Evolutionary conservation across 2,888 invertebrate species (phyloP).

Genomic region (Pediacus dermestoides): DNA sequence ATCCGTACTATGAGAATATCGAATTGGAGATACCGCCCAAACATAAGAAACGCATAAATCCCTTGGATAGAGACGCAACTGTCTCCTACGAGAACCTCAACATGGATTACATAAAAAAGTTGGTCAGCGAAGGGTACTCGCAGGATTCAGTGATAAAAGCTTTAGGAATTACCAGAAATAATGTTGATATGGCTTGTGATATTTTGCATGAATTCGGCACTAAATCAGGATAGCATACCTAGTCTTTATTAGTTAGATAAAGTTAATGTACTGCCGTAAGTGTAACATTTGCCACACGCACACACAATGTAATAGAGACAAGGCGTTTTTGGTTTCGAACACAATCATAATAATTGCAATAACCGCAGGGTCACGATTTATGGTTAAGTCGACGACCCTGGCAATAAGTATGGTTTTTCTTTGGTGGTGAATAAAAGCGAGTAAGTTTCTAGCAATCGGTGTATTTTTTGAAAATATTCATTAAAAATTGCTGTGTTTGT

Average conservation of each 20-base stretch:
- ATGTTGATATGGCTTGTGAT: constrained; percentile 93
- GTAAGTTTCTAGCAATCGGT: too few relatives aligned
- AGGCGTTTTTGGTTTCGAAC: too few relatives aligned
- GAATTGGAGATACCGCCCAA: constrained; percentile 40
- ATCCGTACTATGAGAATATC: constrained; percentile 35
- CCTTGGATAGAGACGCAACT: constrained; percentile 45
- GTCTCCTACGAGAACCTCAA: constrained; percentile 82
- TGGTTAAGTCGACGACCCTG: too few relatives aligned
- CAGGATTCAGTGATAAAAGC: constrained; percentile 89
- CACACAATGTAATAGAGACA: too few relatives aligned
- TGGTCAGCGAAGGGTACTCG: constrained; percentile 87
- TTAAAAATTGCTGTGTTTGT: too few relatives aligned
- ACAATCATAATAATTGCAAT: too few relatives aligned
- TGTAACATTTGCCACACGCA: too few relatives aligned
- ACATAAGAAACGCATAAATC: constrained; percentile 39
- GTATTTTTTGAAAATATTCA: too few relatives aligned
- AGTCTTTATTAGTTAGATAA: not conserved
- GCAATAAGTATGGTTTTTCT: too few relatives aligned
- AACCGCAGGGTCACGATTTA: too few relatives aligned
- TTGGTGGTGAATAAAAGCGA: too few relatives aligned
- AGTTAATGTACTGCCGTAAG: constrained; percentile 1
- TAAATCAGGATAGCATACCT: constrained; percentile 37
- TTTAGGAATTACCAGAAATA: constrained; percentile 87
- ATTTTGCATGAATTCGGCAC: constrained; percentile 42
- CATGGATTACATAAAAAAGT: constrained; percentile 82